phyloP scores from a whole-genome alignment of 1,140 invertebrate genomes.

The Steinernema khuongi region DNA sequence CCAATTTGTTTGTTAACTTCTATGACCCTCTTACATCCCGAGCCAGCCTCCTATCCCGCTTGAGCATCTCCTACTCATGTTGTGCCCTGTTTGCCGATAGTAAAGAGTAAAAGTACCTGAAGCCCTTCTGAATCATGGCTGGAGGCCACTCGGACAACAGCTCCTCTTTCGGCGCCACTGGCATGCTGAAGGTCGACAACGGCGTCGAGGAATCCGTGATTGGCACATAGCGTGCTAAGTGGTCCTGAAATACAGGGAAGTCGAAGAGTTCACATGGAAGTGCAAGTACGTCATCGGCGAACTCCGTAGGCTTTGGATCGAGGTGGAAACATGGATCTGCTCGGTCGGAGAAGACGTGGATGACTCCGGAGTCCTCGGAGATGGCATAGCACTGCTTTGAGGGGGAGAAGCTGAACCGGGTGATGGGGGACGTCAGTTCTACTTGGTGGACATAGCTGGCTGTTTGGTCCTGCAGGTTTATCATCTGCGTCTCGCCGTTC shows the following conservation, averaged over 20 bases:
- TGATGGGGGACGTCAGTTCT: background rate
- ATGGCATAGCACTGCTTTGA: conserved; percentile 5
- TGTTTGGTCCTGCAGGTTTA: background rate
- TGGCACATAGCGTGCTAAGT: background rate
- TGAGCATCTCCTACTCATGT: background rate
- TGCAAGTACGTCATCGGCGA: background rate
- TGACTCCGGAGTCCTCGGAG: background rate
- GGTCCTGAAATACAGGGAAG: background rate
- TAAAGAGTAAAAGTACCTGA: too few species aligned
- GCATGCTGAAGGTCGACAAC: background rate
- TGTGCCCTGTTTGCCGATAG: too few species aligned
- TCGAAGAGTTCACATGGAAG: background rate
- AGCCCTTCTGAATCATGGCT: background rate
- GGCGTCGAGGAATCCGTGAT: background rate
- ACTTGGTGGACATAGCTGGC: background rate
- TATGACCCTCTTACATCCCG: background rate
- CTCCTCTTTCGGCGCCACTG: background rate
- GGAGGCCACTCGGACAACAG: background rate
- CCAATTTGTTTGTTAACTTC: background rate
- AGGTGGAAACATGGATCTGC: background rate
- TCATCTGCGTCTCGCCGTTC: background rate
- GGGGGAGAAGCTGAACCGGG: background rate
- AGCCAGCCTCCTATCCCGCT: background rate
- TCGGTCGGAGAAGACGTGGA: background rate
- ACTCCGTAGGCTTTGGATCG: background rate